These are phyloP conservation scores for Taenioides sp. DNA, from an alignment of 2,797 vertebrate species.

Conservation along the genomic window DNA sequence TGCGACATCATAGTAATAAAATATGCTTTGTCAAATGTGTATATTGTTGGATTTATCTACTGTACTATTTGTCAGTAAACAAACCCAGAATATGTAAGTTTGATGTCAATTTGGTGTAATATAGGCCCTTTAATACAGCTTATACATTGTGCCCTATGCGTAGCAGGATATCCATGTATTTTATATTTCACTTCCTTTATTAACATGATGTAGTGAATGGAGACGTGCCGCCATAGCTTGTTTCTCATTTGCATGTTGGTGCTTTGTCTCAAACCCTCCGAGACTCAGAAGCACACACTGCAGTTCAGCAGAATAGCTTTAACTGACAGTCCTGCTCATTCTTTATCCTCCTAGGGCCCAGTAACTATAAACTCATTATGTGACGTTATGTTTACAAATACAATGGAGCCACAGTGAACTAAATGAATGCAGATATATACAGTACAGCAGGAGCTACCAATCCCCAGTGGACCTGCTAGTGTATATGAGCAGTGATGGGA, in stretches of 20 bases:
- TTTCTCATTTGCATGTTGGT: conserved; percentile 35
- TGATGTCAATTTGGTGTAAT: background rate
- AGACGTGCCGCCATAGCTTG: background rate
- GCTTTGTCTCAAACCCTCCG: conserved; percentile 11
- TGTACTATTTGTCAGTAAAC: background rate
- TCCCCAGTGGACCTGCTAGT: conserved; percentile 33
- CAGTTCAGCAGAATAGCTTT: conserved; percentile 38
- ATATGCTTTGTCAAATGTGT: background rate
- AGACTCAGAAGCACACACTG: conserved; percentile 10
- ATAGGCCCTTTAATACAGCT: no score
- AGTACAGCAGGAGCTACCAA: conserved; percentile 5
- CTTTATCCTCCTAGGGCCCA: conserved; percentile 32
- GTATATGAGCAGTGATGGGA: conserved; percentile 17
- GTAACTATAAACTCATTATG: conserved; percentile 52
- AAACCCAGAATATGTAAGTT: background rate
- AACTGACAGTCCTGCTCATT: conserved; percentile 47
- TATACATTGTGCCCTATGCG: no score
- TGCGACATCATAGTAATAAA: no score
- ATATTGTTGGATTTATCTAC: background rate
- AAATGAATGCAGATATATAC: conserved; percentile 47
- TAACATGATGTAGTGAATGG: background rate
- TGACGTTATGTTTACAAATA: conserved; percentile 49
- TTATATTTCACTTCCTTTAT: no score
- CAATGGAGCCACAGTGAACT: conserved; percentile 24
- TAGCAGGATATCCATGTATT: no score